Conservation (phyloP, 35 echinoderm and acorn worm species). For the Diadema setosum region DNA sequence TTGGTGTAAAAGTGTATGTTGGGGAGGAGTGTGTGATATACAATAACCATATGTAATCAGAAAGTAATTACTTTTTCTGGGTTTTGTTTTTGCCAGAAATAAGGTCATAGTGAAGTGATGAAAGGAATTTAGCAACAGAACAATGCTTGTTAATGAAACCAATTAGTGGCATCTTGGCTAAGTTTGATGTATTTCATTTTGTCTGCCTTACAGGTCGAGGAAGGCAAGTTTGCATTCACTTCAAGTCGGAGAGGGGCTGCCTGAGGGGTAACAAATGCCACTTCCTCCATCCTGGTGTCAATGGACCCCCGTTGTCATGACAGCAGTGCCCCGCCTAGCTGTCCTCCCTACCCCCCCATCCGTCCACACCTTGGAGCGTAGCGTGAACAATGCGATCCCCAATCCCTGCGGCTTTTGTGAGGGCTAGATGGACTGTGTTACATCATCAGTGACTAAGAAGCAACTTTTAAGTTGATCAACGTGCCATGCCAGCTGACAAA, state of each 20-base stretch:
- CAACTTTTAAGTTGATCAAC: too few relatives aligned
- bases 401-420: too few relatives aligned
- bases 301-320: constrained; percentile 54
- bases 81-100: neutral
- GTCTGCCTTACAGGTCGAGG: neutral
- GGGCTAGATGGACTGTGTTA: too few relatives aligned
- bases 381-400: too few relatives aligned
- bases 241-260: constrained; percentile 67
- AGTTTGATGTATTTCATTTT: neutral
- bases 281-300: constrained; percentile 79
- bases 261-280: constrained; percentile 54
- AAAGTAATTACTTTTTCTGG: neutral
- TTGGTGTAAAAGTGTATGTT: too few relatives aligned
- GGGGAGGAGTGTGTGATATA: too few relatives aligned
- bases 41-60: neutral
- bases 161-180: neutral
- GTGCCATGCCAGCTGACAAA: too few relatives aligned
- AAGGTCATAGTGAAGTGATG: neutral
- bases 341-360: neutral
- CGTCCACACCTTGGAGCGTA: too few relatives aligned
- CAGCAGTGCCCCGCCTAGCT: neutral
- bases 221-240: constrained; percentile 69
- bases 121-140: neutral
- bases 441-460: too few relatives aligned
- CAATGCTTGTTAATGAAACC: neutral